Evolutionary conservation across 1,140 invertebrate species (phyloP).

Genomic region (Cydia splendana): DNA sequence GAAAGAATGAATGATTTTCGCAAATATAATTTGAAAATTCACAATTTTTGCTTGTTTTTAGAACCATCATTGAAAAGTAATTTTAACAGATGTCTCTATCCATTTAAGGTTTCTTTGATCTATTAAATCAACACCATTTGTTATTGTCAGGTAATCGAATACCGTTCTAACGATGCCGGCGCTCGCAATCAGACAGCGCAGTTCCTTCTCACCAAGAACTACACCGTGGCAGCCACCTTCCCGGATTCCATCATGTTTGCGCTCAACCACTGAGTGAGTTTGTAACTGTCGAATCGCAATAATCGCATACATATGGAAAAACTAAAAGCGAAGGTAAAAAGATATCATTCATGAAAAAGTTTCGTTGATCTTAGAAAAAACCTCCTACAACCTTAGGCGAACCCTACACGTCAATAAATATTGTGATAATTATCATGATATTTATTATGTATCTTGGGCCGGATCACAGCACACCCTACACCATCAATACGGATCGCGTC

Average conservation of each 20-base stretch:
- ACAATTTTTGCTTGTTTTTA: too few species aligned
- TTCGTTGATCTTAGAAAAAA: too few species aligned
- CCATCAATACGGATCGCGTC: too few species aligned
- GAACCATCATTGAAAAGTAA: neutral
- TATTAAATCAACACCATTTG: neutral
- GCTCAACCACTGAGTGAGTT: constrained; percentile 42
- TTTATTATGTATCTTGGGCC: too few species aligned
- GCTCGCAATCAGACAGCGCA: constrained; percentile 51
- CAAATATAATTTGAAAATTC: too few species aligned
- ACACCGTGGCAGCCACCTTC: constrained; percentile 58
- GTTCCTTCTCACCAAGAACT: constrained; percentile 57
- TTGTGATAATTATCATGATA: too few species aligned
- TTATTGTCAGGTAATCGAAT: constrained; percentile 60
- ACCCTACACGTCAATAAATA: too few species aligned
- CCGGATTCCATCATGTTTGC: constrained; percentile 59
- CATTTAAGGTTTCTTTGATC: neutral
- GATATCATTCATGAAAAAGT: too few species aligned
- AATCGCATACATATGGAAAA: neutral
- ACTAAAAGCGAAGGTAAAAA: too few species aligned
- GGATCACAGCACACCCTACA: too few species aligned
- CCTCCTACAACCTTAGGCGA: too few species aligned
- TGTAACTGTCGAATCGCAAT: neutral
- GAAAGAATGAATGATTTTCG: too few species aligned
- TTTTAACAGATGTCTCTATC: neutral
- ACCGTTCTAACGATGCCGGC: constrained; percentile 48